Base-by-base conservation (phyloP, 1,140 invertebrate species). In the Sycophila sp. region DNA sequence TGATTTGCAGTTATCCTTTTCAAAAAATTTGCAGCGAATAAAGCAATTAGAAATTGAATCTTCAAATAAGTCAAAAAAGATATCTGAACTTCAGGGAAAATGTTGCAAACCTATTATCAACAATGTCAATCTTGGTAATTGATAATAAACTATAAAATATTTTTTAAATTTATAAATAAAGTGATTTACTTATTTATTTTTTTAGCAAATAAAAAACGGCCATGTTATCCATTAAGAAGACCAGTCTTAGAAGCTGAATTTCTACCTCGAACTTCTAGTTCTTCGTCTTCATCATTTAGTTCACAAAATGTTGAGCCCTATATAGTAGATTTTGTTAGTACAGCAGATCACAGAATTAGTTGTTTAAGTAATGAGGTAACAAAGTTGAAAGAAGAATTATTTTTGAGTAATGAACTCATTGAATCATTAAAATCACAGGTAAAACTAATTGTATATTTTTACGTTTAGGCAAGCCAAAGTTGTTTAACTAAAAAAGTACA, bases 41-140 rank as follows among this genome's bases (percentile, higher is more conserved):
- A 86, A 86, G 68, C 82, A 85, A 47, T 72, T 90, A 0, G 89
- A 90, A 76, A 77, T 78, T 24, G 89, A 90, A 67, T 87, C 88
- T 2, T 83, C 87, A 10, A 87, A 88, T 38, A 90, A 90, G 66
- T 86, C 85, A 1, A 88, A 88, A 67, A 84, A 85, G 69, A 89
- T 91, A 73, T 80, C 89, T 3, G 85, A 89, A 58, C 78, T 90
- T 17, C 87, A 89, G 67, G 88, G 89, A 63, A 90, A 89, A 80
- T 89, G 88, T 73, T 85, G 86, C 42, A 88, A 89, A 72, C 88
- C 85, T 19, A 77, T 80, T 22, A 77, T 87, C 42, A 81, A 73
- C 51, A 86, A 86, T 74, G 74, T 34, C 22, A 71, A 66, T 76
- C 59, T 78, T 76, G 58, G 73, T 86, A 42, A 80, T 80, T 83